phyloP scores from a whole-genome alignment of 2,113 vertebrate genomes.

The Cygnus atratus region DNA sequence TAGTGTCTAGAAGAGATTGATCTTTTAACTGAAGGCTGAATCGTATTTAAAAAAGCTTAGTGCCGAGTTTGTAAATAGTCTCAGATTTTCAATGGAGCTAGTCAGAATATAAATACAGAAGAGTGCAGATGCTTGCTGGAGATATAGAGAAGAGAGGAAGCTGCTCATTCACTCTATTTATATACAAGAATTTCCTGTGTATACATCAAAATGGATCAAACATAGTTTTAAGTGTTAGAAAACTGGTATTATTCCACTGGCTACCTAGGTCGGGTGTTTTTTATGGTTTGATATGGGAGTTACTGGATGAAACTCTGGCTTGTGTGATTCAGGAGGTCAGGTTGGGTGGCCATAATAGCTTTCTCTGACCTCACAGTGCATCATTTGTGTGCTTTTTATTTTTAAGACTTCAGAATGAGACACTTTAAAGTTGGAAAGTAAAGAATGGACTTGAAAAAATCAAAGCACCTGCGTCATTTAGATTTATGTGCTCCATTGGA shows the following conservation, averaged over 20 bases:
- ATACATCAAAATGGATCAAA: accelerated
- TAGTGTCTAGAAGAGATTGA: background rate
- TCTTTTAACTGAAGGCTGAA: background rate
- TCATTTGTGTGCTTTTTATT: background rate
- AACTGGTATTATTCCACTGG: accelerated
- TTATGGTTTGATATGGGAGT: background rate
- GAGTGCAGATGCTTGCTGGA: background rate
- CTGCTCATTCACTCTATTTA: background rate
- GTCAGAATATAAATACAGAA: background rate
- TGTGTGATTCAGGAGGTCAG: background rate
- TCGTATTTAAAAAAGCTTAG: background rate
- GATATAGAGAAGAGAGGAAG: background rate
- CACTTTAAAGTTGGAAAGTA: background rate
- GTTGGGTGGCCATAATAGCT: background rate
- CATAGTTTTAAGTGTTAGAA: accelerated
- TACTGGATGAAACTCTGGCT: background rate
- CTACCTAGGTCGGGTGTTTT: background rate
- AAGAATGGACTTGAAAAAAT: background rate
- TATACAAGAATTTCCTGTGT: accelerated
- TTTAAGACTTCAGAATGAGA: background rate
- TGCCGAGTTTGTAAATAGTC: background rate
- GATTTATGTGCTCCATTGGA: background rate
- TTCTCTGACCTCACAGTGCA: background rate
- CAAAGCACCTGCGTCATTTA: accelerated
- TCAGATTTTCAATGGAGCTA: background rate